A percentile compares a stretch with the other conserved stretches of the same genome.
These are phyloP conservation scores for Sebastes cheni DNA, from an alignment of 2,797 vertebrate genomes.

Conservation along the genomic window DNA sequence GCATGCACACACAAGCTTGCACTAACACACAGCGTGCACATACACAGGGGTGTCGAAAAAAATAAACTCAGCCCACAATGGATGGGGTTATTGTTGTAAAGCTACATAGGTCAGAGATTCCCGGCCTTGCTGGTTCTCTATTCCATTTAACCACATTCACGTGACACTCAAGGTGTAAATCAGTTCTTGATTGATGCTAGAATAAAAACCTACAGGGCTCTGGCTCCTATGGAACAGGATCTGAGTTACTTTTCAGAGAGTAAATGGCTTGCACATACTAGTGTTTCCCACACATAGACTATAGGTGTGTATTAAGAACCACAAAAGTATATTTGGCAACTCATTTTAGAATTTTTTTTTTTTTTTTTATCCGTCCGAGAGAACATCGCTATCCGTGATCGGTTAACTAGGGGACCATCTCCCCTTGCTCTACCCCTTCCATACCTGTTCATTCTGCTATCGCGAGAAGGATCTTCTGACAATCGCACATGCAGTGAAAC, in stretches of 20 bases:
- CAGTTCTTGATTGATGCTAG: neutral
- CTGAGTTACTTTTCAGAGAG: neutral
- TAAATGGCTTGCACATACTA: neutral
- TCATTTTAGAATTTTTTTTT: neutral
- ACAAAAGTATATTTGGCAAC: neutral
- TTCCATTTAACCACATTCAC: constrained; percentile 23
- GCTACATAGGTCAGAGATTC: constrained; percentile 36
- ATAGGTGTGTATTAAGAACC: neutral
- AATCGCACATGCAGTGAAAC: neutral
- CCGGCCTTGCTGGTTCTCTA: constrained; percentile 8
- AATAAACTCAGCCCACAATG: constrained; percentile 16
- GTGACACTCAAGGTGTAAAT: constrained; percentile 14
- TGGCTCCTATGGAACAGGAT: neutral
- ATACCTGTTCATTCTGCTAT: neutral
- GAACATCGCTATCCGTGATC: neutral
- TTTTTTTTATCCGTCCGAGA: neutral
- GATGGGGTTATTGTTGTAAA: constrained; percentile 28
- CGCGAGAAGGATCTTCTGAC: neutral
- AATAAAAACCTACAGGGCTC: neutral
- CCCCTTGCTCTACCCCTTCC: neutral
- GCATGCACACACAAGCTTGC: neutral
- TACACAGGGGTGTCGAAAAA: constrained; percentile 3
- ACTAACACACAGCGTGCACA: constrained; percentile 22
- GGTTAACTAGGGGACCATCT: neutral
- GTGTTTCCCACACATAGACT: neutral